Evolutionary conservation across 2,113 vertebrate species (phyloP).

Genomic region (Fregata magnificens): DNA sequence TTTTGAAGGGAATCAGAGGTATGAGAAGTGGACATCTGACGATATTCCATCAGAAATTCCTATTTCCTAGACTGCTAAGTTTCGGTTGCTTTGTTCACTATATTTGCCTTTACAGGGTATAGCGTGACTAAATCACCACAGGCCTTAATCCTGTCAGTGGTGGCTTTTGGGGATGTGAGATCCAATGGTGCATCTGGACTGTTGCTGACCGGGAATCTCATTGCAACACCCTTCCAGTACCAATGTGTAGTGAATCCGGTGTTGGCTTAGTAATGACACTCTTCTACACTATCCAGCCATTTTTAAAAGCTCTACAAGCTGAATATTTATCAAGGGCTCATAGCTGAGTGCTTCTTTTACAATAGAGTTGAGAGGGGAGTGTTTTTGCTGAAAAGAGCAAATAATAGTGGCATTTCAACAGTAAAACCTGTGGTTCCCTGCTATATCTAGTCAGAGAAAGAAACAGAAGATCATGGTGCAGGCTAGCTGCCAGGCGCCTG

Average conservation of each 20-base stretch:
- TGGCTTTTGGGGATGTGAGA: neutral
- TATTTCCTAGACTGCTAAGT: neutral
- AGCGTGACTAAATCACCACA: neutral
- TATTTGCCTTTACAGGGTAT: neutral
- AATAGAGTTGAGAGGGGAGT: neutral
- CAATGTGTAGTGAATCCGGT: neutral
- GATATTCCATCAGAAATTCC: neutral
- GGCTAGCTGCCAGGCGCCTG: neutral
- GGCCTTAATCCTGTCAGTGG: neutral
- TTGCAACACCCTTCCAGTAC: neutral
- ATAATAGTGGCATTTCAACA: neutral
- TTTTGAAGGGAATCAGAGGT: neutral
- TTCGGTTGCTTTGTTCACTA: neutral
- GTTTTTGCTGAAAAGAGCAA: neutral
- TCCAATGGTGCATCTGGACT: neutral
- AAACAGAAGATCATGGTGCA: neutral
- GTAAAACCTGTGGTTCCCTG: neutral
- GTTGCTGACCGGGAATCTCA: conserved; percentile 4
- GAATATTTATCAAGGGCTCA: neutral
- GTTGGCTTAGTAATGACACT: neutral
- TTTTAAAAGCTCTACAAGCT: neutral
- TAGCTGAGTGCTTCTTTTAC: neutral
- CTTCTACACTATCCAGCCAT: neutral
- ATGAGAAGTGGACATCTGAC: neutral
- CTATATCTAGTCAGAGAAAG: neutral